These are phyloP conservation scores for Hesperia comma DNA, from an alignment of 2,888 invertebrate species.

Conservation along the genomic window DNA sequence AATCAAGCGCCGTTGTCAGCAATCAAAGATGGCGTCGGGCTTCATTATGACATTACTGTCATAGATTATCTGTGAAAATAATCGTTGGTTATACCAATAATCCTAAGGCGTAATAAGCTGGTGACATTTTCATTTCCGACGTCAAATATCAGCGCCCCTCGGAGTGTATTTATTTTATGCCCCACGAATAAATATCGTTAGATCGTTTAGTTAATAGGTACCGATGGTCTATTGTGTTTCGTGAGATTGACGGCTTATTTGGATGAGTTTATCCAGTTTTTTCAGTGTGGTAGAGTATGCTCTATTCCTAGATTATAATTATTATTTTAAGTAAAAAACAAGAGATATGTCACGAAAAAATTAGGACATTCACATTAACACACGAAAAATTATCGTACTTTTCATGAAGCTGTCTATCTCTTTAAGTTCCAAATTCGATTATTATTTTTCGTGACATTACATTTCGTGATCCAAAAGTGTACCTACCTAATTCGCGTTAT, in stretches of 20 bases:
- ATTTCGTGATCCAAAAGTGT: too few species aligned
- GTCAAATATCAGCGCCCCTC: conserved; percentile 70
- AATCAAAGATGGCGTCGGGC: conserved; percentile 47
- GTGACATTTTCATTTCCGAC: conserved; percentile 82
- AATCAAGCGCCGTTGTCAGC: conserved; percentile 39
- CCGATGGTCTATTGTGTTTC: conserved; percentile 27
- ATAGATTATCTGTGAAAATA: conserved; percentile 53
- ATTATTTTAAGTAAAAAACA: too few species aligned
- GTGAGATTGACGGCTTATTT: conserved; percentile 30
- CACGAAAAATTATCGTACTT: too few species aligned
- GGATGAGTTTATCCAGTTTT: too few species aligned
- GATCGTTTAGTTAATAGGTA: conserved; percentile 55
- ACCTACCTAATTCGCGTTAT: too few species aligned
- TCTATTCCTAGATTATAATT: too few species aligned
- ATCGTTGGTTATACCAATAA: conserved; percentile 72
- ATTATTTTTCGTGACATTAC: too few species aligned
- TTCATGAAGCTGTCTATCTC: too few species aligned
- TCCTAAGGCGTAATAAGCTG: conserved; percentile 69
- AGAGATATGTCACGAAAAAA: too few species aligned
- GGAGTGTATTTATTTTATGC: conserved; percentile 59
- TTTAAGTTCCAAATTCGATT: too few species aligned
- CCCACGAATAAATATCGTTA: conserved; percentile 64
- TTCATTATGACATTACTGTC: conserved; percentile 44
- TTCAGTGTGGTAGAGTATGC: too few species aligned
- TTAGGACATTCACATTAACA: too few species aligned